Conservation (phyloP, 2,797 vertebrate genomes). For the Myotis pilosus region DNA sequence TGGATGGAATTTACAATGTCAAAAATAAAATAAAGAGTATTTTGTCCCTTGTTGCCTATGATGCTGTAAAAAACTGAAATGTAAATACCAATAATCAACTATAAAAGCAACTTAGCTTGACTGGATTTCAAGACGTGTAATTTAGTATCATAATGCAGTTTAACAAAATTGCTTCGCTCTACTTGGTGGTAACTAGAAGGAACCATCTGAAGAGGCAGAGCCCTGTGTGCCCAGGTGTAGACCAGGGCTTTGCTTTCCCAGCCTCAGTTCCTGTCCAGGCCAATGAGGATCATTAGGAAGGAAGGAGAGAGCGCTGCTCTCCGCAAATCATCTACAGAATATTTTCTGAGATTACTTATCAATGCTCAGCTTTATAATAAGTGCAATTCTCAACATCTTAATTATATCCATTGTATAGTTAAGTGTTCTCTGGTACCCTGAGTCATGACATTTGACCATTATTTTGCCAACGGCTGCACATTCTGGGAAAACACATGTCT, state of each 20-base stretch:
- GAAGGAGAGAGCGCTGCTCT: background rate
- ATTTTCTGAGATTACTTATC: background rate
- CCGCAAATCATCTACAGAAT: background rate
- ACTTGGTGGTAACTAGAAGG: background rate
- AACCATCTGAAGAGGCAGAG: background rate
- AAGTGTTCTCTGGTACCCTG: background rate
- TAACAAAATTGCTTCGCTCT: background rate
- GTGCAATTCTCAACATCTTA: background rate
- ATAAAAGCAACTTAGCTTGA: background rate
- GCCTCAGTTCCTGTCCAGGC: rapidly evolving
- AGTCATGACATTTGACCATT: background rate
- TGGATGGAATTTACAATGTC: background rate
- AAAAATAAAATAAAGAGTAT: constrained; percentile 13
- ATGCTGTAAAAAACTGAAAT: background rate
- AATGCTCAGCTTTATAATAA: background rate
- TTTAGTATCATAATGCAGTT: constrained; percentile 40
- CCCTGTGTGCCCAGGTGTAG: rapidly evolving
- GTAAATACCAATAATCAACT: constrained; percentile 52
- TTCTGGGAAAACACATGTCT: background rate
- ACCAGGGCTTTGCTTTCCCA: too few species aligned
- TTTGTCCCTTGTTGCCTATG: background rate
- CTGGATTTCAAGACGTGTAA: constrained; percentile 40
- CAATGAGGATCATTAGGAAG: rapidly evolving
- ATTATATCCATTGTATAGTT: background rate
- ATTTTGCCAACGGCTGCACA: background rate